Conservation (phyloP, 1,140 invertebrate genomes). For the Scaptomyza pallida region DNA sequence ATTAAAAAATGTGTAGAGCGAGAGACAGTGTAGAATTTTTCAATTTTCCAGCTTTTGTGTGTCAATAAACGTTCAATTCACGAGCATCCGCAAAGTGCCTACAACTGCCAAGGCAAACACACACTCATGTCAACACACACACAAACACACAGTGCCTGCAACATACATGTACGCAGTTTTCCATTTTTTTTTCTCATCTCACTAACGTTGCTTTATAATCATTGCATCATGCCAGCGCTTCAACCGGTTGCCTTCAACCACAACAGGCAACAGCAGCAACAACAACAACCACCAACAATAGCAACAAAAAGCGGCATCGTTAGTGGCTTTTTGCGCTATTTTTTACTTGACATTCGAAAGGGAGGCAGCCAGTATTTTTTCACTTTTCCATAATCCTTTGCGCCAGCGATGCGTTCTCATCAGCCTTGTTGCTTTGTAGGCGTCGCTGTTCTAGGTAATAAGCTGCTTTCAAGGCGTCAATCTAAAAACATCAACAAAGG, state of each 20-base stretch:
- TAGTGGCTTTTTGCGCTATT: slow-evolving; percentile 60
- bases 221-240: slow-evolving; percentile 45
- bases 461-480: slow-evolving; percentile 52
- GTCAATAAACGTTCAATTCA: slow-evolving; percentile 81
- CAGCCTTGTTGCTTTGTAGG: slow-evolving; percentile 49
- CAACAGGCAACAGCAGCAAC: slow-evolving; percentile 1
- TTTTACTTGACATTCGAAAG: slow-evolving; percentile 32
- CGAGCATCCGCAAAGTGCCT: slow-evolving; percentile 74
- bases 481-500: slow-evolving; percentile 37
- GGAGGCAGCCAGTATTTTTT: slow-evolving; percentile 6
- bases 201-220: slow-evolving; percentile 71
- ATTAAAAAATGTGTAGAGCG: slow-evolving; percentile 37
- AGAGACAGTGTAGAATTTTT: slow-evolving; percentile 69
- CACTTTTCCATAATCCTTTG: slow-evolving; percentile 39
- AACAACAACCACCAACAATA: slow-evolving; percentile 48
- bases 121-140: slow-evolving; percentile 9
- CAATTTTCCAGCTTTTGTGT: slow-evolving; percentile 81
- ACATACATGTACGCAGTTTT: slow-evolving; percentile 47
- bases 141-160: slow-evolving; percentile 13
- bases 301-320: slow-evolving; percentile 63
- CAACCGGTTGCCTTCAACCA: slow-evolving; percentile 10
- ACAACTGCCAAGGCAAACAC: slow-evolving; percentile 63
- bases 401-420: slow-evolving; percentile 14
- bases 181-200: slow-evolving; percentile 1
- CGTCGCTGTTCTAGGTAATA: slow-evolving; percentile 51